Base-by-base conservation (phyloP, 2,113 vertebrate species). In the Halichoeres trimaculatus region DNA sequence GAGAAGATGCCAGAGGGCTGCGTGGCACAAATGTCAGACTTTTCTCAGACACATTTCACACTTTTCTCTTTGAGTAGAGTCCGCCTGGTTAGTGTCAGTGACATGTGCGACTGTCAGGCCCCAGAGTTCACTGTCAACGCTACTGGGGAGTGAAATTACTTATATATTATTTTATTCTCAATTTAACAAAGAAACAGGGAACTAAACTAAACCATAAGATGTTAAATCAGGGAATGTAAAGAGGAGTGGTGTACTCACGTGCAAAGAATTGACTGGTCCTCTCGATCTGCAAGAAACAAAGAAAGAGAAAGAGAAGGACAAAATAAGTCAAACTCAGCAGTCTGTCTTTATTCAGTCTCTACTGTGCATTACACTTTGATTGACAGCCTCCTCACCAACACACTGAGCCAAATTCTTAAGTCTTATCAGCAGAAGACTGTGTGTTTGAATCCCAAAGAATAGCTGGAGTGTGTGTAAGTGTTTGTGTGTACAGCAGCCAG, bases 181-280 rank as follows among this genome's bases (percentile, higher is more conserved):
- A n/a, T 62, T 54, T 80, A 54, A 52, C 5, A 65, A 24, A n/a
- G 20, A 23, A 13, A 36, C 9, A 20, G 9, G 48, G 45, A 47
- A 76, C 74, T 62, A 70, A 7, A 61, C 13, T 64, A 9, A 14
- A 57, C 11, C 26, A 24, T 30, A 59, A 35, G 17, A 50, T 68
- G 52, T 13, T 47, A 64, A 55, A 80, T 54, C 10, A 4, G 20
- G 35, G 26, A 56, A 36, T 47, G 57, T 36, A 10, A 17, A 71
- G 19, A 19, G 26, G 62, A 38, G 1, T 14, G 23, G 22, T 22
- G 13, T 81, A 97, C 98, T 99, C 90, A 99, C 97, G 98, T 99
- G 98, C 98, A 99, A 92, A 99, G 97, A 93, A 99, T 99, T 12
- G 97, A 99, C 88, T 99, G 98, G 93, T 99, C 98, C 93, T 99